phyloP scores from a whole-genome alignment of 1,140 invertebrate genomes.

The Scaptomyza hsui region DNA sequence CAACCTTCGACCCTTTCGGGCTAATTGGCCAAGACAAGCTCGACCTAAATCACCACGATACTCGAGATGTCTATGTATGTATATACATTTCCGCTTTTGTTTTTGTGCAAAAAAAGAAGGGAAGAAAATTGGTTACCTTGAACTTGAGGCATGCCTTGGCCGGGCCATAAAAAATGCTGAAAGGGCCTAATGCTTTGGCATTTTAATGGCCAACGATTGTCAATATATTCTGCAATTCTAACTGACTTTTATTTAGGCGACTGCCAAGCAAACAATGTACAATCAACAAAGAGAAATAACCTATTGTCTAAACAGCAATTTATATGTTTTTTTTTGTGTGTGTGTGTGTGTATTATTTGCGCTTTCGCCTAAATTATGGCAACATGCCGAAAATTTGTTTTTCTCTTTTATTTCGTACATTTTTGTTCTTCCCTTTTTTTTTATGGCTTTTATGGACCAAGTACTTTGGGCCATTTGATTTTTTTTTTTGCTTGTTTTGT shows the following conservation, averaged over 20 bases:
- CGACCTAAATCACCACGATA: too few species aligned
- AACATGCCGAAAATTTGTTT: slow-evolving; percentile 46
- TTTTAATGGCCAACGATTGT: slow-evolving; percentile 45
- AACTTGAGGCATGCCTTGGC: slow-evolving; percentile 44
- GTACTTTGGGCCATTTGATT: slow-evolving; percentile 34
- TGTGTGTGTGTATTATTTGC: slow-evolving; percentile 13
- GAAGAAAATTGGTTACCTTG: slow-evolving; percentile 31
- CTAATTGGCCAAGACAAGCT: slow-evolving; percentile 17
- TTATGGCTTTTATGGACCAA: slow-evolving; percentile 32
- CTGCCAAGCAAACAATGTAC: background rate
- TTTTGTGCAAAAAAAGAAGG: background rate
- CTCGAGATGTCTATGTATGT: background rate
- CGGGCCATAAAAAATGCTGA: slow-evolving; percentile 40
- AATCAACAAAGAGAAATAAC: slow-evolving; percentile 19
- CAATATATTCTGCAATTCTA: slow-evolving; percentile 44
- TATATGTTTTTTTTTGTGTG: background rate
- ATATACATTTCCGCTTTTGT: slow-evolving; percentile 7
- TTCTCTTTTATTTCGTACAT: slow-evolving; percentile 20
- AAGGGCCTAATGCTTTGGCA: slow-evolving; percentile 40
- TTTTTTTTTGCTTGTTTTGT: slow-evolving; percentile 20
- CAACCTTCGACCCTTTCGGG: slow-evolving; percentile 15
- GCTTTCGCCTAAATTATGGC: slow-evolving; percentile 46
- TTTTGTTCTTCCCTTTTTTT: slow-evolving; percentile 2
- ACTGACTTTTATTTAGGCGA: slow-evolving; percentile 25
- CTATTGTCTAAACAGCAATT: slow-evolving; percentile 27